A percentile compares a stretch with the other conserved stretches of the same genome.
Conservation (phyloP, 1,140 invertebrate genomes). For the Semibalanus balanoides region DNA sequence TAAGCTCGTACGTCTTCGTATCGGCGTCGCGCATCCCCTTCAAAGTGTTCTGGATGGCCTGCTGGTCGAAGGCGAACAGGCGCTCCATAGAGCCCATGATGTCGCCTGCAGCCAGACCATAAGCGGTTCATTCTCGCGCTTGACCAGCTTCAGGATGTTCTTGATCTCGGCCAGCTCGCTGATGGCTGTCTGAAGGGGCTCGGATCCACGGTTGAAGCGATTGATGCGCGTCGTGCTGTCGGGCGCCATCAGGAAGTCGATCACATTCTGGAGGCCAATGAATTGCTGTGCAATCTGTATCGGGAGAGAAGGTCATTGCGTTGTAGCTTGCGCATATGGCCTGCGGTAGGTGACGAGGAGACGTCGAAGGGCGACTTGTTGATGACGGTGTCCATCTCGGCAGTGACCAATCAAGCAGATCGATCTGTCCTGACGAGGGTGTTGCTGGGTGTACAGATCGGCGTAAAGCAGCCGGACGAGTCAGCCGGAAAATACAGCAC, state of each 20-base stretch:
- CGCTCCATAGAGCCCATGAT: conserved; percentile 27
- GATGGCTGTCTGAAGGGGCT: not conserved
- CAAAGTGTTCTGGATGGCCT: conserved; percentile 35
- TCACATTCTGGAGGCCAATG: not conserved
- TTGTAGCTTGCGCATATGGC: not conserved
- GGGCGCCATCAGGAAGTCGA: not conserved
- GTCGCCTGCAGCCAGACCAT: conserved; percentile 38
- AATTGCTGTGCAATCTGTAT: not conserved
- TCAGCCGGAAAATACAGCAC: conserved; percentile 34
- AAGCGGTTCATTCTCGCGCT: conserved; percentile 34
- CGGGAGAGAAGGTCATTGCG: not conserved
- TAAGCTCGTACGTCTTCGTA: not conserved
- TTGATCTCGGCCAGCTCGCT: conserved; percentile 32
- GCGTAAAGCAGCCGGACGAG: conserved; percentile 40
- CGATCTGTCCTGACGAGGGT: conserved; percentile 10
- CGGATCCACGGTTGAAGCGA: not conserved
- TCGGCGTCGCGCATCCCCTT: conserved; percentile 9
- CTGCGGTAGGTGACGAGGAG: not conserved
- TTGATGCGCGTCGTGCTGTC: not conserved
- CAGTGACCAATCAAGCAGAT: conserved; percentile 7
- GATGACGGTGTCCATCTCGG: conserved; percentile 8
- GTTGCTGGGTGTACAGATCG: conserved; percentile 36
- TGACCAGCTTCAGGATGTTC: conserved; percentile 40
- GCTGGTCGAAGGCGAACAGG: conserved; percentile 40
- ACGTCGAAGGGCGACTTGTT: not conserved